Evolutionary conservation across 1,140 invertebrate species (phyloP), one percentile per base, ranked within the genome.

Genomic region (Babylonia areolata): DNA sequence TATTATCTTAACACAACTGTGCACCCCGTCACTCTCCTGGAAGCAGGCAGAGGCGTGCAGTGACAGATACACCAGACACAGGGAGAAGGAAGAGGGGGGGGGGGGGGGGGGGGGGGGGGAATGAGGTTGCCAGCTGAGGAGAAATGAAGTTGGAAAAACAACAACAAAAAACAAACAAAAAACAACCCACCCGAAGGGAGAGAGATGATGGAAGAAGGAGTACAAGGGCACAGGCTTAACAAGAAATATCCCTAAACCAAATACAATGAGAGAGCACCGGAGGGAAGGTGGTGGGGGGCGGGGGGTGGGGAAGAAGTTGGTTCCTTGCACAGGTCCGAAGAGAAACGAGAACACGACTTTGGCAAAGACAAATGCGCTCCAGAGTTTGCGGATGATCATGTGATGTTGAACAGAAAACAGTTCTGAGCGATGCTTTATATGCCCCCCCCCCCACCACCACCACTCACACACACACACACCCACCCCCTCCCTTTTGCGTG

Each of bases 341-440:
- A n/a, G 58, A 69, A 69, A 69, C 58, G 58, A 69, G 58, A 69
- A 69, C n/a, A 69, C n/a, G 31, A 17, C 6, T 28, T 6, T 35
- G 71, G 71, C 71, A 73, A 73, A 31, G 71, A 73, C 71, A 73
- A 73, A 73, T 73, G 71, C 31, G 71, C 17, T 15, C 46, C 3
- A 28, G 33, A 35, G 31, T n/a, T 69, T 69, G 28, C 28, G n/a
- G n/a, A n/a, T n/a, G n/a, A n/a, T n/a, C n/a, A n/a, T 54, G 51
- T 54, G 51, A 54, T 54, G 51, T 54, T 20, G n/a, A n/a, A n/a
- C n/a, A n/a, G n/a, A n/a, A n/a, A n/a, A n/a, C n/a, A n/a, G n/a
- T n/a, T n/a, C n/a, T n/a, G n/a, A n/a, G n/a, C n/a, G n/a, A n/a
- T n/a, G n/a, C n/a, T n/a, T n/a, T n/a, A n/a, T n/a, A n/a, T n/a